Percentiles rank a stretch among this genome's conserved stretches.
These are phyloP conservation scores for Eupsittula cactorum DNA, from an alignment of 2,113 vertebrate genomes.

Conservation along the genomic window DNA sequence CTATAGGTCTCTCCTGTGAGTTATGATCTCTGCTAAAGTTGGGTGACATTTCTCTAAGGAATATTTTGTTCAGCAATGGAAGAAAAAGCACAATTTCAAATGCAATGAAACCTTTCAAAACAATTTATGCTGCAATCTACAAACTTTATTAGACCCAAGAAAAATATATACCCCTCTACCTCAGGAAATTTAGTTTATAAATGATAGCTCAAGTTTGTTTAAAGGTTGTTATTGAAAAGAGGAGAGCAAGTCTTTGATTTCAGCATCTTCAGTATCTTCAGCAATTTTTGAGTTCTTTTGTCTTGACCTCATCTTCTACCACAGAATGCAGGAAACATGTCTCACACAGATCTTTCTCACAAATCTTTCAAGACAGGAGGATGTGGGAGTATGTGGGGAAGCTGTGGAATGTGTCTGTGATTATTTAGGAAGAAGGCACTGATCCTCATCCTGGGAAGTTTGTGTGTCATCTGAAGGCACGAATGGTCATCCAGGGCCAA, in stretches of 20 bases:
- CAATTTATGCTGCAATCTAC: constrained; percentile 7
- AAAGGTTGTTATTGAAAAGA: background rate
- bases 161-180: background rate
- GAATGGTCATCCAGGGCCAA: background rate
- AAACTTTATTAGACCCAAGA: background rate
- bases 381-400: background rate
- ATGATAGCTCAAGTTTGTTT: background rate
- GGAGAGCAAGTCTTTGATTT: background rate
- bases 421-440: background rate
- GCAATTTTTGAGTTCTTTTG: background rate
- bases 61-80: background rate
- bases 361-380: background rate
- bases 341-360: background rate
- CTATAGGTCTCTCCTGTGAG: background rate
- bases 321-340: background rate
- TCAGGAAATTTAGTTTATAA: background rate
- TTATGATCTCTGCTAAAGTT: constrained; percentile 28
- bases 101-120: background rate
- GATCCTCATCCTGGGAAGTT: background rate
- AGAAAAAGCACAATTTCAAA: background rate
- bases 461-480: background rate
- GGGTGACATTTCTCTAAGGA: constrained; percentile 43
- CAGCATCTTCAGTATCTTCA: background rate
- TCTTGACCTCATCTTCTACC: background rate
- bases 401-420: background rate